These are phyloP conservation scores for Tetramorium simillimum DNA, from an alignment of 1,140 invertebrate species.

Conservation along the genomic window DNA sequence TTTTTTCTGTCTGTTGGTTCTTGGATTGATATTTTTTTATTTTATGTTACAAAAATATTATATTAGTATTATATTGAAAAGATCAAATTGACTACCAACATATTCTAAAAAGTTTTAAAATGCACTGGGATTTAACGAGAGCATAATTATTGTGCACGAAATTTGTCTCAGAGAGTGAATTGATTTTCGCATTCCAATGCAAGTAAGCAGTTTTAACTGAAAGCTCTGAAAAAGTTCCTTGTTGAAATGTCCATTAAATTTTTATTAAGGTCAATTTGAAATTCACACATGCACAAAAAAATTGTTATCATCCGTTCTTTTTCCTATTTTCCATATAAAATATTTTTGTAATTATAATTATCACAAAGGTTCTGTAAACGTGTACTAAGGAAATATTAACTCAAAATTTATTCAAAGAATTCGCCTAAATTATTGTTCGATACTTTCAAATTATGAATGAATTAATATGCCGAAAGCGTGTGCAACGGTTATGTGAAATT, in stretches of 20 bases:
- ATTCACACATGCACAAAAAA: background rate
- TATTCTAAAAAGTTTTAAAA: background rate
- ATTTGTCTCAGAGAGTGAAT: background rate
- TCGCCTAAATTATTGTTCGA: background rate
- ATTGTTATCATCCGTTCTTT: background rate
- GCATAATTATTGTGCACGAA: background rate
- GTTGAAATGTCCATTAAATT: background rate
- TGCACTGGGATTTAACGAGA: background rate
- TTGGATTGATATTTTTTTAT: background rate
- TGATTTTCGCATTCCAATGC: background rate
- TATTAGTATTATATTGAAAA: background rate
- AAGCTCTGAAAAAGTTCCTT: background rate
- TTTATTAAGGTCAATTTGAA: background rate
- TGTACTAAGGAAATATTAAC: background rate
- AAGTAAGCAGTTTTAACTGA: background rate
- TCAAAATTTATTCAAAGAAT: conserved; percentile 1
- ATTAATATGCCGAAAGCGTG: conserved; percentile 4
- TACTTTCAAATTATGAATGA: background rate
- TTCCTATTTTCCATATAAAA: background rate
- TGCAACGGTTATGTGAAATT: background rate
- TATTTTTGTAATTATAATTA: background rate
- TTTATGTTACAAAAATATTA: background rate
- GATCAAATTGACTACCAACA: background rate
- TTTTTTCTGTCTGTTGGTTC: background rate
- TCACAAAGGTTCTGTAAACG: background rate